Evolutionary conservation across 2,888 invertebrate genomes (phyloP), one percentile per base, ranked within the genome.

Genomic region (Pseudococcus jackbeardsleyi): DNA sequence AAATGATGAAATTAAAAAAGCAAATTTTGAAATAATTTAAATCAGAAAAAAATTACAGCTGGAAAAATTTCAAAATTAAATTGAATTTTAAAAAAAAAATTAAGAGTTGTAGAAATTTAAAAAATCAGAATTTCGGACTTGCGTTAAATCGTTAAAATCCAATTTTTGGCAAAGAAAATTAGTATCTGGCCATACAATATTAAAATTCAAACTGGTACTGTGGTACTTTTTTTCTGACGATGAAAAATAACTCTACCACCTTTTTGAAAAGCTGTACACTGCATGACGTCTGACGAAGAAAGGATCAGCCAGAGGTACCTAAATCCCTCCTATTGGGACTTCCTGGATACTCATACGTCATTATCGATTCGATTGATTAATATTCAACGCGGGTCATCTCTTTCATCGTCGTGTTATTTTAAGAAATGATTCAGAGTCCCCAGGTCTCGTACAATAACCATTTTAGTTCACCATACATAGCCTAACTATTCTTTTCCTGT

Each of bases 321-420:
- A 7, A 42, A 42, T 79, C 42, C 39, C 79, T 79, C 79, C 79
- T 8, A 42, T 79, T 19, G 79, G 42, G 79, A 79, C 79, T 42
- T 79, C 79, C 79, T 79, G 79, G 79, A 42, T 79, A 15, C n/a
- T 8, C 59, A 59, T 72, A 72, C 68, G 42, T 79, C 42, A 79
- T 39, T 79, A 79, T 72, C 46, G 79, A 42, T 12, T 12, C 79
- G 19, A 42, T 79, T 15, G 68, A 79, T 79, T 79, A 79, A 79
- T 79, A 79, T 79, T 79, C 79, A n/a, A 79, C 8, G 26, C 79
- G 79, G 42, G 79, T 42, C 42, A 42, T 33, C 26, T 79, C 42
- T 42, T 79, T 42, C 79, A 79, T 79, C 42, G 42, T 79, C 1
- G 42, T 79, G 79, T 79, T 42, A 79, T 79, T 79, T 42, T 79